phyloP scores from a whole-genome alignment of 1,140 invertebrate genomes.

The Philopotamus ludificatus region DNA sequence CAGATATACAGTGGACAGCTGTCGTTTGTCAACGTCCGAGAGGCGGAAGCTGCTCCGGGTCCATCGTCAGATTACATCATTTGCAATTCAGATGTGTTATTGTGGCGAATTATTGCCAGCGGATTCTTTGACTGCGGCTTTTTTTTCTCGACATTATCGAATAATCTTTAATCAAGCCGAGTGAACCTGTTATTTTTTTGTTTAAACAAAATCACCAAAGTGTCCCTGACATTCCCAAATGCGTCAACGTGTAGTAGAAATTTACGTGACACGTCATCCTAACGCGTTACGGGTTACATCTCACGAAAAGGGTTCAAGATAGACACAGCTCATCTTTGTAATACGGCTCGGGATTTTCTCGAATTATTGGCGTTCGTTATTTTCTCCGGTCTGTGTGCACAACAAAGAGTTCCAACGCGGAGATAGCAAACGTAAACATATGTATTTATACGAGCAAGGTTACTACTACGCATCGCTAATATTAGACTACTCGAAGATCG shows the following conservation, averaged over 20 bases:
- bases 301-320: too few species aligned
- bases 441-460: slow-evolving; percentile 10
- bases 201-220: not conserved
- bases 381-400: not conserved
- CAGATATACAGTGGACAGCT: not conserved
- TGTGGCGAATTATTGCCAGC: slow-evolving; percentile 17
- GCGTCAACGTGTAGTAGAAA: not conserved
- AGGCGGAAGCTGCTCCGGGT: slow-evolving; percentile 17
- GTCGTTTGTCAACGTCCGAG: slow-evolving; percentile 19
- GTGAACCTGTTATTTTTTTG: slow-evolving; percentile 7
- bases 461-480: slow-evolving; percentile 3
- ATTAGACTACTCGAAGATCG: not conserved
- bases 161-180: not conserved
- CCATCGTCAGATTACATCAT: slow-evolving; percentile 21
- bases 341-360: too few species aligned
- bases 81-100: slow-evolving; percentile 25
- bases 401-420: not conserved
- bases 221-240: slow-evolving; percentile 13
- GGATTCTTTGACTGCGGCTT: slow-evolving; percentile 16
- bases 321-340: too few species aligned
- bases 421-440: slow-evolving; percentile 5
- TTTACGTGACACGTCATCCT: too few species aligned
- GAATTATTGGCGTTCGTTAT: slow-evolving; percentile 6
- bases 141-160: not conserved
- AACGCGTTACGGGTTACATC: too few species aligned